These are phyloP conservation scores for Agriotes lineatus DNA, from an alignment of 2,888 invertebrate species.

Conservation along the genomic window DNA sequence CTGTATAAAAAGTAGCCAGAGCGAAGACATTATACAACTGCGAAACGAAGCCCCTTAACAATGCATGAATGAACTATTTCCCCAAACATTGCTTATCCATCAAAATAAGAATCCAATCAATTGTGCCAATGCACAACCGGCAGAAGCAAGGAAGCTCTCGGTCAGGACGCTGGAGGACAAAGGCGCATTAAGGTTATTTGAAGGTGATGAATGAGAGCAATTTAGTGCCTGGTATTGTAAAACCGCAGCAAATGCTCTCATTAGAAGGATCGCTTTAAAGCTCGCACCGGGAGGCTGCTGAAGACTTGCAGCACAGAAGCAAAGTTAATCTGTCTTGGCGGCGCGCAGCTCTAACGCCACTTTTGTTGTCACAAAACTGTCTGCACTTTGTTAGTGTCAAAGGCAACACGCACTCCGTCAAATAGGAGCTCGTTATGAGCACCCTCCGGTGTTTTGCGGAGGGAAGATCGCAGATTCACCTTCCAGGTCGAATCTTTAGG, in stretches of 20 bases:
- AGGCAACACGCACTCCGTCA: slow-evolving; percentile 39
- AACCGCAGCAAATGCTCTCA: slow-evolving; percentile 49
- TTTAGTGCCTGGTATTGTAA: slow-evolving; percentile 30
- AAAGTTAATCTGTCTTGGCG: slow-evolving; percentile 53
- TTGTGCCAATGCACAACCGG: too few relatives aligned
- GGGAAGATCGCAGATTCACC: neutral
- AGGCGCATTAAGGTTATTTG: neutral
- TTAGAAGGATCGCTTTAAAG: slow-evolving; percentile 41
- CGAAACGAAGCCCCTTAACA: too few relatives aligned
- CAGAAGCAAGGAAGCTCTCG: too few relatives aligned
- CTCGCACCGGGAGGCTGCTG: slow-evolving; percentile 42
- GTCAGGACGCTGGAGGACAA: too few relatives aligned
- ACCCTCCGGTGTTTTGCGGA: slow-evolving; percentile 2
- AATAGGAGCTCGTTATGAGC: slow-evolving; percentile 42
- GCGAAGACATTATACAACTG: too few relatives aligned
- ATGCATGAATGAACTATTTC: too few relatives aligned
- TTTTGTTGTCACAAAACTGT: slow-evolving; percentile 58
- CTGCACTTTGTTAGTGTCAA: slow-evolving; percentile 57
- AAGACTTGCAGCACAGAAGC: slow-evolving; percentile 44
- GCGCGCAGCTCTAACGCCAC: slow-evolving; percentile 49
- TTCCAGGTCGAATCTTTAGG: neutral
- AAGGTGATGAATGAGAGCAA: slow-evolving; percentile 32
- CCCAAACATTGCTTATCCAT: too few relatives aligned
- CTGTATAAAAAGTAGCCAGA: too few relatives aligned
- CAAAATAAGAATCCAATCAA: too few relatives aligned